Percentiles rank a stretch among this genome's conserved stretches.
These are phyloP conservation scores for Callipepla squamata DNA, from an alignment of 2,113 vertebrate species.

Conservation along the genomic window DNA sequence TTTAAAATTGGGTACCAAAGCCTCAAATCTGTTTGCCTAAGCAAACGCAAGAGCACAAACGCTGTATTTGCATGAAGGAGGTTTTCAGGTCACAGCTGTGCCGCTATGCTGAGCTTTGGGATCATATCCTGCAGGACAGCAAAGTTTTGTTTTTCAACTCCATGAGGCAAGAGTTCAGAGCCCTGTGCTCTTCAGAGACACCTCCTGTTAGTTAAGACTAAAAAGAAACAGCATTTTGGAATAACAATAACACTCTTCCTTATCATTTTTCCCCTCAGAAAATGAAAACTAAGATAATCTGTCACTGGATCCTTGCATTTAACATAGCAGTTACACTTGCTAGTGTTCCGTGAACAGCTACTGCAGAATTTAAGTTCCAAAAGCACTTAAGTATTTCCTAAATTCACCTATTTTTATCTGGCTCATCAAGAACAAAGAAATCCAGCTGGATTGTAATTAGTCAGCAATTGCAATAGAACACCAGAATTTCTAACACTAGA, in stretches of 20 bases:
- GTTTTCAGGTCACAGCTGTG: constrained; percentile 27
- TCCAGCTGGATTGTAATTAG: not conserved
- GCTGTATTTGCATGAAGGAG: not conserved
- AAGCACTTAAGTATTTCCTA: not conserved
- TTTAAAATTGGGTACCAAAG: not conserved
- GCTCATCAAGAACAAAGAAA: not conserved
- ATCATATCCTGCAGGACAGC: not conserved
- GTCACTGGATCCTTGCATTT: not conserved
- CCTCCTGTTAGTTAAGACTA: constrained; percentile 1
- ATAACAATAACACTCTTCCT: not conserved
- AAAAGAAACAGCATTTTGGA: constrained; percentile 25
- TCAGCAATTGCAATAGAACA: not conserved
- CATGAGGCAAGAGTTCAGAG: constrained; percentile 3
- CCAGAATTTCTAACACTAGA: not conserved
- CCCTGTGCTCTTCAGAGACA: not conserved
- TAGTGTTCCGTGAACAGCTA: not conserved
- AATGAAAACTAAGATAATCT: not conserved
- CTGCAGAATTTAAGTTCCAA: not conserved
- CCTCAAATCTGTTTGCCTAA: not conserved
- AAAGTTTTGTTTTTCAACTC: not conserved
- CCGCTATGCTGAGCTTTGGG: not conserved
- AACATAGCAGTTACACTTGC: not conserved
- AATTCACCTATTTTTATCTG: not conserved
- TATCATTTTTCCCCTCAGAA: not conserved
- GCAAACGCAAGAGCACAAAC: not conserved